Evolutionary conservation across 2,113 vertebrate species (phyloP).

Genomic region (Calyptommatus sinebrachiatus): DNA sequence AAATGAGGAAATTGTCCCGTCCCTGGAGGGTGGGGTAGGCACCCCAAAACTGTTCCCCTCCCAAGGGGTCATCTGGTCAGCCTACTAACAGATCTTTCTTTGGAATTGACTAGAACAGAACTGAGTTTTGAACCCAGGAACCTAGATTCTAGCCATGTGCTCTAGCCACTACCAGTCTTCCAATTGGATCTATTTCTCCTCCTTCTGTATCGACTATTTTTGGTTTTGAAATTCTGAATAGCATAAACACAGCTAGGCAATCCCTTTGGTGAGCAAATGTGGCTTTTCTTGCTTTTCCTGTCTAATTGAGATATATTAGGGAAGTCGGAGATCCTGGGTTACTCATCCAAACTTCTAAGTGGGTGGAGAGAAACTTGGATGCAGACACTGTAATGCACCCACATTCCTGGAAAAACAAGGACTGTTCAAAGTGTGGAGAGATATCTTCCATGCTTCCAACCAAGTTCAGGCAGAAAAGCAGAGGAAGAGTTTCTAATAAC

Average conservation of each 20-base stretch:
- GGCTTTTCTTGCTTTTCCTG: constrained; percentile 28
- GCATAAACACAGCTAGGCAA: neutral
- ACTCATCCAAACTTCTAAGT: constrained; percentile 1
- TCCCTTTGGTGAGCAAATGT: neutral
- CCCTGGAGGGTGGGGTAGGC: too few relatives aligned
- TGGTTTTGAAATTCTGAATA: neutral
- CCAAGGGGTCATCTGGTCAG: neutral
- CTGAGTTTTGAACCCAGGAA: neutral
- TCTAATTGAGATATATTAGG: neutral
- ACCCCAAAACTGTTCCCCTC: too few relatives aligned
- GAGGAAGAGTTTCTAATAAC: too few relatives aligned
- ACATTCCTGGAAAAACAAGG: too few relatives aligned
- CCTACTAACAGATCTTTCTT: too few relatives aligned
- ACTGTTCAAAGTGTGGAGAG: too few relatives aligned
- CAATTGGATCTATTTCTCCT: too few relatives aligned
- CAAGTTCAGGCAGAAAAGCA: too few relatives aligned
- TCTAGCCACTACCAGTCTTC: too few relatives aligned
- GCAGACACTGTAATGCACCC: neutral
- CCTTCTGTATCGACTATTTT: neutral
- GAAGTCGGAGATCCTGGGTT: neutral
- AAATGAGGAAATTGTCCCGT: neutral
- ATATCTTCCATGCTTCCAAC: too few relatives aligned
- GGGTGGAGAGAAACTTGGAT: neutral
- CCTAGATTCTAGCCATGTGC: too few relatives aligned
- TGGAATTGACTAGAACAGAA: neutral